A percentile compares a stretch with the other conserved stretches of the same genome.
Evolutionary conservation across 2,113 vertebrate species (phyloP).

Genomic region (cat (Felis catus)): DNA sequence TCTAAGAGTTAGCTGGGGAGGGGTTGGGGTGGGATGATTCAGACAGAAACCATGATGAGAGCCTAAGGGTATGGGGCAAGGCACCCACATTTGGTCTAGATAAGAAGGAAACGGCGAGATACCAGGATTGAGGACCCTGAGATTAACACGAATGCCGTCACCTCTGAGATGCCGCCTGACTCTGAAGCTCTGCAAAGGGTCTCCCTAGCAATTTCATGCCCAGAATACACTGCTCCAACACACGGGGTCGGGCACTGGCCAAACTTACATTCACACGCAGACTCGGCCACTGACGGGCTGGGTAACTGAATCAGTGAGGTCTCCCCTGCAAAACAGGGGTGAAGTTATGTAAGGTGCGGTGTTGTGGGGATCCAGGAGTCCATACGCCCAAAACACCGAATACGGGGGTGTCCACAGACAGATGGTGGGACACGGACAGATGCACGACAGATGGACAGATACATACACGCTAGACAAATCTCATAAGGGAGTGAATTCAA

Average conservation of each 20-base stretch:
- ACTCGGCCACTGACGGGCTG: neutral
- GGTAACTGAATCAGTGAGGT: neutral
- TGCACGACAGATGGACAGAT: neutral
- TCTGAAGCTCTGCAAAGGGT: neutral
- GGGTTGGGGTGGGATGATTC: neutral
- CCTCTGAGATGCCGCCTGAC: neutral
- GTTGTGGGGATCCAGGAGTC: neutral
- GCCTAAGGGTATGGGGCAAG: neutral
- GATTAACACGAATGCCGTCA: neutral
- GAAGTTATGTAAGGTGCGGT: neutral
- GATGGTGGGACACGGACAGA: neutral
- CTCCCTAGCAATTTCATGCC: neutral
- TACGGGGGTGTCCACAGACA: neutral
- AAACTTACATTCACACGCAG: neutral
- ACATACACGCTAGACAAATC: neutral
- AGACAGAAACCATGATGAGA: constrained; percentile 10
- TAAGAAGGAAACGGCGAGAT: neutral
- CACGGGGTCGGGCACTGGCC: neutral
- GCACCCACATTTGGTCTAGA: neutral
- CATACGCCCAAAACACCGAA: neutral
- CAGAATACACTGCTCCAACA: neutral
- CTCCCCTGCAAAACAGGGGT: neutral
- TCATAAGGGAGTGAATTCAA: neutral
- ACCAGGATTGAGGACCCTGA: neutral
- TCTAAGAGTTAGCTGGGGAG: neutral